Conservation (phyloP, 2,797 vertebrate species). For the Gambusia yucatana region DNA sequence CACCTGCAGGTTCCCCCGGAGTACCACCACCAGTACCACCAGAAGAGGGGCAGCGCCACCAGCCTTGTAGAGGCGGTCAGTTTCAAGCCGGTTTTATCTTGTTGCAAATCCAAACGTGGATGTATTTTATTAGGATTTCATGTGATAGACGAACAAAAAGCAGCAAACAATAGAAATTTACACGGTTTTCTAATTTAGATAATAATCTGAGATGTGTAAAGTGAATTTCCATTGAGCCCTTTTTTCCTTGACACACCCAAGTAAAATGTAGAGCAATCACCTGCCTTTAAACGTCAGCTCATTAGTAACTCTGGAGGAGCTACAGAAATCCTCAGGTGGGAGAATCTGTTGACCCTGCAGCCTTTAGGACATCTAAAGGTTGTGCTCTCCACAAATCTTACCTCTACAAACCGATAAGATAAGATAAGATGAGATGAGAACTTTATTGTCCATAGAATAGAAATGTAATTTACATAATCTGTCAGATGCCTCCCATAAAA, state of each 20-base stretch:
- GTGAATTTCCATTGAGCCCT: neutral
- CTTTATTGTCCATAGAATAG: too few species aligned
- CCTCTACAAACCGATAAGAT: too few species aligned
- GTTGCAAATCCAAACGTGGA: neutral
- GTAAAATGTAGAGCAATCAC: neutral
- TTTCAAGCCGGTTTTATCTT: slow-evolving; percentile 30
- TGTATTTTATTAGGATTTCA: neutral
- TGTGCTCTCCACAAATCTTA: neutral
- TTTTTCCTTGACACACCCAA: neutral
- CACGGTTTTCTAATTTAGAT: neutral
- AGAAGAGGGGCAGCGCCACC: slow-evolving; percentile 96
- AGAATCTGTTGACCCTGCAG: neutral
- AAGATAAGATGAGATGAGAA: too few species aligned
- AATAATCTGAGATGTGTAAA: neutral
- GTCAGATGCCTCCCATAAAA: too few species aligned
- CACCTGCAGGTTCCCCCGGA: slow-evolving; percentile 92
- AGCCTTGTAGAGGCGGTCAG: slow-evolving; percentile 98
- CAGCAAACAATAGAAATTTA: neutral
- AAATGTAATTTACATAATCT: too few species aligned
- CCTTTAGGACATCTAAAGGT: neutral
- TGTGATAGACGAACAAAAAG: neutral
- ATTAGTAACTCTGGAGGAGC: neutral
- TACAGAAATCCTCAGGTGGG: neutral
- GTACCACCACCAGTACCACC: slow-evolving; percentile 91
- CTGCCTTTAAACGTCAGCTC: neutral